Evolutionary conservation across 92 coral and sea anemone species (phyloP), one percentile per base, ranked within the genome.

Genomic region (Isaurus tuberculatus): DNA sequence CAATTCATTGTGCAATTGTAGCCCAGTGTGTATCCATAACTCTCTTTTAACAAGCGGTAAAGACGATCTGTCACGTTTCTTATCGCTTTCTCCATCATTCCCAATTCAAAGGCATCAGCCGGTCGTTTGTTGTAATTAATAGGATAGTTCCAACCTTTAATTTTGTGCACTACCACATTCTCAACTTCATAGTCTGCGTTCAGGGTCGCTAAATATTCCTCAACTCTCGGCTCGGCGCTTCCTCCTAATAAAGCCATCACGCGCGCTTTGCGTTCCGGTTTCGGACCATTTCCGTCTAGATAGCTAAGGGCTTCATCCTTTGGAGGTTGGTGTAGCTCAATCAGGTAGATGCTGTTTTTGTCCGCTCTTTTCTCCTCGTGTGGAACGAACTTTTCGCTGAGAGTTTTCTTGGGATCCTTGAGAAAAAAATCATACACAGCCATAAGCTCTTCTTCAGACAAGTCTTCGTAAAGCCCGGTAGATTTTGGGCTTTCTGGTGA

Each of bases 181-280:
- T 25, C 32, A 2, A 61, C 69, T 33, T 77, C 15, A 32, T 61
- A 22, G 23, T 58, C 68, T 23, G 30, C 51, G 53, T 57, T 36
- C 6, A 77, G 34, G n/a, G 51, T 77, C 53, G 42, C 82, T 33
- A 77, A 40, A 34, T 55, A 57, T 58, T 77, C 82, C 37, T 13
- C 49, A 4, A 77, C 33, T 33, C 17, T 33, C 8, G 82, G 68
- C 22, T 58, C 64, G 32, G 20, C 11, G 22, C 33, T 29, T 23
- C 34, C 37, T 4, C 82, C 82, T 32, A 77, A 11, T 2, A 77
- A 20, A 6, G 82, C 82, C 82, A 77, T 77, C 13, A 77, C 69
- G 15, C 82, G 82, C 27, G 82, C 82, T 32, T 77, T 77, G 32
- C 82, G 82, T 25, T 29, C 15, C 5, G 82, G 82, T 36, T 77